Conservation (phyloP, 2,113 vertebrate genomes). For the Xiphophorus maculatus region DNA sequence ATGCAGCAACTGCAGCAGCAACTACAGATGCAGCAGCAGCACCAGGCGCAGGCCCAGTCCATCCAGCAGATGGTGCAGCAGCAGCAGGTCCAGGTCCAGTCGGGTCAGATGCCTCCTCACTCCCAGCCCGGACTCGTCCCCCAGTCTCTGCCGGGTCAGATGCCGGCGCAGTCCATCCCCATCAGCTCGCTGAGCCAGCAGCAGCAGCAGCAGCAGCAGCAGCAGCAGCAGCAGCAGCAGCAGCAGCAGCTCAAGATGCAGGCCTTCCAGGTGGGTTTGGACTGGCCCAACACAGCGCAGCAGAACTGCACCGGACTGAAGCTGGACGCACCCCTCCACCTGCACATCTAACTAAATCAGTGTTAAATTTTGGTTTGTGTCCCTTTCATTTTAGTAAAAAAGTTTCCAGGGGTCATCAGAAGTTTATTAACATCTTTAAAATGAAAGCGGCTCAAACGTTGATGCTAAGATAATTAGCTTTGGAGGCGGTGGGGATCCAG, state of each 20-base stretch:
- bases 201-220: slow-evolving; percentile 68
- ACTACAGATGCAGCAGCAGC: slow-evolving; percentile 78
- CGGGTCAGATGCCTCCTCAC: slow-evolving; percentile 74
- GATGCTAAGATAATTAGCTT: too few species aligned
- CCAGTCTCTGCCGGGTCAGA: slow-evolving; percentile 73
- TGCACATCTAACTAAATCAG: too few species aligned
- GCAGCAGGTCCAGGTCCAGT: slow-evolving; percentile 55
- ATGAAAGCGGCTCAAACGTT: too few species aligned
- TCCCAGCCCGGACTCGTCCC: slow-evolving; percentile 71
- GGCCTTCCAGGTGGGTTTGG: slow-evolving; percentile 71
- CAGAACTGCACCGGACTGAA: neutral
- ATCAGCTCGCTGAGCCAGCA: slow-evolving; percentile 70
- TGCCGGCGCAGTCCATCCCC: slow-evolving; percentile 69
- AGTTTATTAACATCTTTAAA: too few species aligned
- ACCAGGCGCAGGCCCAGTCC: slow-evolving; percentile 81
- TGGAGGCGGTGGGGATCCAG: too few species aligned
- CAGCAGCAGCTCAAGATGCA: slow-evolving; percentile 75
- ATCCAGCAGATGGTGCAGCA: slow-evolving; percentile 82
- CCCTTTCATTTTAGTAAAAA: too few species aligned
- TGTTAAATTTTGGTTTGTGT: too few species aligned
- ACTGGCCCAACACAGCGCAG: neutral
- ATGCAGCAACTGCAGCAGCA: slow-evolving; percentile 70
- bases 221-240: slow-evolving; percentile 66
- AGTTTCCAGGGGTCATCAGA: too few species aligned
- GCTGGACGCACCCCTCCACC: too few species aligned